Percentiles rank a stretch among this genome's conserved stretches.
Evolutionary conservation across 2,113 vertebrate genomes (phyloP).

Genomic region (Cryptotis parvus): DNA sequence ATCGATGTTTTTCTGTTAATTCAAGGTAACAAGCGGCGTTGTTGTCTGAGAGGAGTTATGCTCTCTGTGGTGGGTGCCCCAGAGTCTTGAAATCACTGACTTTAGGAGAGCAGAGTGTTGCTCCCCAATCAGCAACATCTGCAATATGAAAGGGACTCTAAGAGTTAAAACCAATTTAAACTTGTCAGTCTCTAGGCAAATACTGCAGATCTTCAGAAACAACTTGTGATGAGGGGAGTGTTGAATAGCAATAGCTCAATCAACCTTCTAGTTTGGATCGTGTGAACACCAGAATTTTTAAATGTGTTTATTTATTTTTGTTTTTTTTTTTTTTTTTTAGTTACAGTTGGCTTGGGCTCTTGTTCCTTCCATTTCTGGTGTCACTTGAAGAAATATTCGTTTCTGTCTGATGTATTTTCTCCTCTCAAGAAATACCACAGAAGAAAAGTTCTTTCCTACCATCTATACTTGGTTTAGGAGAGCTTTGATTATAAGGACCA

Average conservation of each 20-base stretch:
- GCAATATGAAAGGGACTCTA: slow-evolving; percentile 71
- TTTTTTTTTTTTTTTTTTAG: neutral
- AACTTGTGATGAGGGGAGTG: slow-evolving; percentile 43
- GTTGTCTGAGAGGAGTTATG: slow-evolving; percentile 69
- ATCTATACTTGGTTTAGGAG: slow-evolving; percentile 85
- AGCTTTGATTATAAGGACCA: slow-evolving; percentile 87
- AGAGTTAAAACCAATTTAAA: slow-evolving; percentile 79
- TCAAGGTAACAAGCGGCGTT: slow-evolving; percentile 73
- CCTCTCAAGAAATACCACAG: slow-evolving; percentile 69
- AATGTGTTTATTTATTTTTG: neutral
- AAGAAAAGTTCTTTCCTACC: slow-evolving; percentile 77
- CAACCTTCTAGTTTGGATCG: slow-evolving; percentile 75
- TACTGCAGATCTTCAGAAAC: slow-evolving; percentile 67
- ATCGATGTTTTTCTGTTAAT: slow-evolving; percentile 66
- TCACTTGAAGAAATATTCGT: slow-evolving; percentile 69
- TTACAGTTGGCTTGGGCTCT: slow-evolving; percentile 22
- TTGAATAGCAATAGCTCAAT: slow-evolving; percentile 77
- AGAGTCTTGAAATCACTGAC: slow-evolving; percentile 76
- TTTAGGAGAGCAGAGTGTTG: slow-evolving; percentile 65
- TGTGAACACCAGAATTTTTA: slow-evolving; percentile 74
- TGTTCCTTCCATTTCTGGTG: slow-evolving; percentile 70
- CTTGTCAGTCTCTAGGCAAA: slow-evolving; percentile 77
- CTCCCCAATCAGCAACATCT: slow-evolving; percentile 64
- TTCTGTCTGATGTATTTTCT: slow-evolving; percentile 74
- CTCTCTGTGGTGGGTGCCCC: slow-evolving; percentile 64